Base-by-base conservation (phyloP, 2,113 vertebrate species). In the Aspidoscelis tigris region DNA sequence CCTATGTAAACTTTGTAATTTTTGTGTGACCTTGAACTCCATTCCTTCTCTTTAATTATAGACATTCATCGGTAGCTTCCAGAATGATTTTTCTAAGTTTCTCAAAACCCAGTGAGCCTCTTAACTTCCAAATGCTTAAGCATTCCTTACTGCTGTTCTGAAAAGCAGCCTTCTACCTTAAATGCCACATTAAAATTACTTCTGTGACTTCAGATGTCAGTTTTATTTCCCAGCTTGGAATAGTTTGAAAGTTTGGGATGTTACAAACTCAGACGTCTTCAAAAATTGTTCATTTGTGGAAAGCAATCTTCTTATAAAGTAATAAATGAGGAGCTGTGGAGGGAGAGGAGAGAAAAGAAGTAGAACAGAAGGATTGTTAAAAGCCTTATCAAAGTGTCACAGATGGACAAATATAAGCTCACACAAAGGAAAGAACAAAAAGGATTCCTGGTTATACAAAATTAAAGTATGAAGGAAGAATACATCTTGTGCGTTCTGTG, bases 331-430 rank as follows among this genome's bases (percentile, higher is more conserved):
- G 71, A 55, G 33, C 55, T 74, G 58, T 2, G 47, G 14, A 73
- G 66, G 76, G 81, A 85, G 58, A 78, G 7, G 39, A 78, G 20
- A 44, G 24, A 72, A 81, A 1, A 84, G 70, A 89, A 82, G 76
- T 39, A 85, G 87, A 93, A 89, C 86, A 83, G 88, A 83, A 87
- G 81, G 86, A 84, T 39, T 0, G 14, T 83, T 44, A 0, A 0
- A 75, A 84, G 81, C 76, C 69, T 0, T 55, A 76, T 26, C 1
- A 53, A 72, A 89, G 86, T 81, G 70, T 69, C 3, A 1, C 92
- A 90, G 88, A 87, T 83, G 87, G 90, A 24, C 8, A 24, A 78
- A 84, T 83, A 87, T 90, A 86, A 1, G 11, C 81, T 76, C 22
- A 7, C 73, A 1, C 0, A 1, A 81, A 64, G 78, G 82, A 68